Percentiles rank a stretch among this genome's conserved stretches.
These are phyloP conservation scores for Tetramorium parvispinum DNA, from an alignment of 1,140 invertebrate species.

Conservation along the genomic window DNA sequence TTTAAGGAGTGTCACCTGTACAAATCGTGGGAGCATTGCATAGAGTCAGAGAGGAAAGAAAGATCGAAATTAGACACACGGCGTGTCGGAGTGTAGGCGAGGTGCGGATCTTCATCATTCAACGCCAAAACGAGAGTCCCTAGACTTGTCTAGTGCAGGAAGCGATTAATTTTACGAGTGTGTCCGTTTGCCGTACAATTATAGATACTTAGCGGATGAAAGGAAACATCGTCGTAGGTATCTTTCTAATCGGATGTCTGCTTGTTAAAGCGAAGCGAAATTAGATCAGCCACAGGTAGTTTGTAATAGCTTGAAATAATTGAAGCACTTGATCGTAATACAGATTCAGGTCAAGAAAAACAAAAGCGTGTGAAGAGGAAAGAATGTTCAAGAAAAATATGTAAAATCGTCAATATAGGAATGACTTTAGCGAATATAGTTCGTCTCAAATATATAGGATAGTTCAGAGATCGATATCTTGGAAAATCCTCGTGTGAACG, in stretches of 20 bases:
- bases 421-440: constrained; percentile 7
- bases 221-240: constrained; percentile 16
- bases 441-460: background rate
- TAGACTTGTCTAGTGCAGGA: background rate
- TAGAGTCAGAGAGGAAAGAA: constrained; percentile 30
- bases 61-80: constrained; percentile 31
- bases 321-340: background rate
- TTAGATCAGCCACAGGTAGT: background rate
- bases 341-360: background rate
- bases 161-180: constrained; percentile 60
- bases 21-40: constrained; percentile 67
- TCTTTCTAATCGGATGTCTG: constrained; percentile 23
- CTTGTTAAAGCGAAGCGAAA: constrained; percentile 46
- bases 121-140: constrained; percentile 57
- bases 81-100: constrained; percentile 51
- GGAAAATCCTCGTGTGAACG: constrained; percentile 74
- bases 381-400: background rate
- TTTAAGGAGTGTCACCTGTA: constrained; percentile 49
- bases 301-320: constrained; percentile 22
- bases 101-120: constrained; percentile 16
- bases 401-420: background rate
- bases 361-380: background rate
- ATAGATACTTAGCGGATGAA: constrained; percentile 40
- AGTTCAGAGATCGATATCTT: constrained; percentile 68
- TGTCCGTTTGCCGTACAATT: constrained; percentile 59